Base-by-base conservation (phyloP, 2,888 invertebrate genomes). In the Carabus problematicus region DNA sequence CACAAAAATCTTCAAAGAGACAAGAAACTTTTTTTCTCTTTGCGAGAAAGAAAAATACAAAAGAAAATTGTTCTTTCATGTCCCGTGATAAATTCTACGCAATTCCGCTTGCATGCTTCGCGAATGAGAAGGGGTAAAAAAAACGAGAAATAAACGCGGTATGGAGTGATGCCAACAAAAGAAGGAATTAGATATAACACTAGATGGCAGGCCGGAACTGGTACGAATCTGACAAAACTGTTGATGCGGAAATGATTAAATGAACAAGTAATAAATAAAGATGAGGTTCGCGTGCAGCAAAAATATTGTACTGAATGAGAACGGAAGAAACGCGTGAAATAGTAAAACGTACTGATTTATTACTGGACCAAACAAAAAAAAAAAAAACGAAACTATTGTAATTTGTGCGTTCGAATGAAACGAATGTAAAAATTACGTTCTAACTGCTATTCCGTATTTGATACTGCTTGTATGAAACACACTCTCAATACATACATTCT, bases 161-260 rank as follows among this genome's bases (percentile, higher is more conserved):
- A 43, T 62, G 56, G 56, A 56, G 56, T 56, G 29, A 12, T 39
- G 64, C 64, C 64, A 64, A 64, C 64, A 64, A 64, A 64, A 64
- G 45, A 40, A 66, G 58, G 59, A 66, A 66, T 64, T 64, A 59
- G 66, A 64, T 64, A 56, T 66, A 59, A 66, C 59, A 47, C 58
- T 64, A 58, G 52, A 12, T 8, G 16, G 18, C 19, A 52, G 11
- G 16, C 29, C 52, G 52, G 52, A 16, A 18, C 6, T 19, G 47
- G 47, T 16, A 14, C 40, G 60, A 54, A 60, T 67, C 67, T 67
- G 67, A 67, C 60, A 67, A 67, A 67, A 60, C 60, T 67, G 60
- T 60, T 67, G 67, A 60, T 67, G 67, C 40, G 66, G 66, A 66
- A 66, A 66, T 66, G 66, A 66, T 66, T 66, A 66, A 67, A 67